Evolutionary conservation across 2,888 invertebrate genomes (phyloP).

Genomic region (Plebejus anna): DNA sequence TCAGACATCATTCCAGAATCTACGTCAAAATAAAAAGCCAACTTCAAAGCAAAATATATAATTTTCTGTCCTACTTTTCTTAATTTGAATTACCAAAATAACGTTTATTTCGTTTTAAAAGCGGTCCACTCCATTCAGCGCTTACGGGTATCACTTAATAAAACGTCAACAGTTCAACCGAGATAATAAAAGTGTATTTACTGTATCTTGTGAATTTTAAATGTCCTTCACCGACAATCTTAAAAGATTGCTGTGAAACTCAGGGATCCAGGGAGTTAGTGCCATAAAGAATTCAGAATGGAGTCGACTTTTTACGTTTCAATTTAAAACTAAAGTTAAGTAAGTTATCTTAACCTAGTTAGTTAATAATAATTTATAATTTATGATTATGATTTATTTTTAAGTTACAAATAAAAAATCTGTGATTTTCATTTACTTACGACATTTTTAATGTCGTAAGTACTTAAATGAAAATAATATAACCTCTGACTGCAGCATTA

Average conservation of each 20-base stretch:
- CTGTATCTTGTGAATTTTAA: constrained; percentile 15
- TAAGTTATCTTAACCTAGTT: not conserved
- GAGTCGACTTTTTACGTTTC: constrained; percentile 1
- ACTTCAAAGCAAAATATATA: not conserved
- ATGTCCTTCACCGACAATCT: constrained; percentile 19
- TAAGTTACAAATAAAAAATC: not conserved
- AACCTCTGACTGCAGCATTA: too few relatives aligned
- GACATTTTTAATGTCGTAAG: too few relatives aligned
- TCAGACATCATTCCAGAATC: too few relatives aligned
- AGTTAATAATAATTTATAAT: not conserved
- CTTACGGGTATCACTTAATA: not conserved
- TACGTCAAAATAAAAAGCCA: too few relatives aligned
- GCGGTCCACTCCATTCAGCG: not conserved
- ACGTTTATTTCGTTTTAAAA: not conserved
- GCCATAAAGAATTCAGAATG: constrained; percentile 18
- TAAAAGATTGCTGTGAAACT: constrained; percentile 22
- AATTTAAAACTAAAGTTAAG: constrained; percentile 12
- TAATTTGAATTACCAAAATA: not conserved
- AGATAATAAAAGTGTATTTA: constrained; percentile 1
- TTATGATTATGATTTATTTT: not conserved
- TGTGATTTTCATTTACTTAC: too few relatives aligned
- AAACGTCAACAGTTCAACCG: not conserved
- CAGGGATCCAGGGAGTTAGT: constrained; percentile 3
- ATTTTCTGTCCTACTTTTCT: not conserved
- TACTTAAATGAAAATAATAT: too few relatives aligned